Evolutionary conservation across 2,888 invertebrate species (phyloP), one percentile per base, ranked within the genome.

Genomic region (Ptychoptera contaminata): DNA sequence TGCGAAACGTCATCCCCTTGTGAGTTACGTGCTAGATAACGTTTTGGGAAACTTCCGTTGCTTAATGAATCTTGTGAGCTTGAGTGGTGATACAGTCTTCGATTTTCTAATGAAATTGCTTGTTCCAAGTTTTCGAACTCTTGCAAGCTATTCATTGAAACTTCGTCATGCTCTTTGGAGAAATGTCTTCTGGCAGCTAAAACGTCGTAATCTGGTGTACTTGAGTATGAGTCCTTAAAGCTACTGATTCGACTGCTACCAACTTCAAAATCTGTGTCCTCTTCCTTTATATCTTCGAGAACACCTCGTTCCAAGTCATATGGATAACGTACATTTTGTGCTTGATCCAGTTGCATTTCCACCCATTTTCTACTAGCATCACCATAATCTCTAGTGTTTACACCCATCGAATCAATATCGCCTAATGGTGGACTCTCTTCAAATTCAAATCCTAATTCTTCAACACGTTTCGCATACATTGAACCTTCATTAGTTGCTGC

Each of bases 81-180:
- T 31, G 40, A 40, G 10, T 31, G 10, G 44, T 79, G 79, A 54
- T 76, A 72, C 53, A 73, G 74, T 55, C 76, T 76, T 54, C 76
- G 78, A 59, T 82, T 83, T 59, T 88, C 88, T 58, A 85, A 71
- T 0, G 77, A 77, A 56, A 93, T 77, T 1, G 87, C 84, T 53
- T 77, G 78, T 64, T 94, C 94, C 11, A 94, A 67, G 50, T 82
- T 82, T 68, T 94, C 94, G 68, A 94, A 94, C 61, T 94, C 94
- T 64, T 91, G 90, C 47, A 94, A 71, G 7, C 93, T 93, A 51
- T 83, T 88, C 63, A 93, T 80, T 1, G 93, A 93, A 37, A 90
- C 74, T 59, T 92, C 90, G 59, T 94, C 93, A 58, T 86, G 84
- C 53, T 93, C 91, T 52, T 80, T 78, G 4, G 81, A 77, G 56